These are phyloP conservation scores for Pheosia gnoma DNA, from an alignment of 2,888 invertebrate species.

Conservation along the genomic window DNA sequence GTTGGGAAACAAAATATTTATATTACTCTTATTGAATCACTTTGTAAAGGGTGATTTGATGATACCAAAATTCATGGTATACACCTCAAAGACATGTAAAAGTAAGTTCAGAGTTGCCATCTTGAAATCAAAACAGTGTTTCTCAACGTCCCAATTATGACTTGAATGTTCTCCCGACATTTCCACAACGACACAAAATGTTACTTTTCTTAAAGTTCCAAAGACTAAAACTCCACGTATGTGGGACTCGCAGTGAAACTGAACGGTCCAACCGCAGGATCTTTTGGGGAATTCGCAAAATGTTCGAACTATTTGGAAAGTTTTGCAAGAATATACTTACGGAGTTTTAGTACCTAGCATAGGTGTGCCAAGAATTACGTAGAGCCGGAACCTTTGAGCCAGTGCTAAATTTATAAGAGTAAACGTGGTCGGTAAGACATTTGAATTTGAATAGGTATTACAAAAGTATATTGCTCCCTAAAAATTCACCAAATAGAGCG, in stretches of 20 bases:
- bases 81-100: neutral
- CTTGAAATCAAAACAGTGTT: neutral
- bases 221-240: constrained; percentile 19
- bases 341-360: too few relatives aligned
- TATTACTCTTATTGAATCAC: too few relatives aligned
- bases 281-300: constrained; percentile 25
- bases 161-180: neutral
- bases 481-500: too few relatives aligned
- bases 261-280: constrained; percentile 31
- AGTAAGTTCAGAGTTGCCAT: neutral
- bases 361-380: too few relatives aligned
- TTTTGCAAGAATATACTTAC: neutral
- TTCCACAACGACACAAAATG: neutral
- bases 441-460: too few relatives aligned
- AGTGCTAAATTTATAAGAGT: too few relatives aligned
- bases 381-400: too few relatives aligned
- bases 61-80: too few relatives aligned
- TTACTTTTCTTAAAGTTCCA: constrained; percentile 5
- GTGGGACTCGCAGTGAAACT: constrained; percentile 22
- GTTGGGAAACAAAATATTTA: too few relatives aligned
- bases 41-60: too few relatives aligned
- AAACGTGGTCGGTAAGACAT: too few relatives aligned
- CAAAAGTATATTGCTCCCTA: too few relatives aligned
- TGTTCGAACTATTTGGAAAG: constrained; percentile 18
- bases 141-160: neutral